These are phyloP conservation scores for Mycteria americana DNA, from an alignment of 2,797 vertebrate species.

Conservation along the genomic window DNA sequence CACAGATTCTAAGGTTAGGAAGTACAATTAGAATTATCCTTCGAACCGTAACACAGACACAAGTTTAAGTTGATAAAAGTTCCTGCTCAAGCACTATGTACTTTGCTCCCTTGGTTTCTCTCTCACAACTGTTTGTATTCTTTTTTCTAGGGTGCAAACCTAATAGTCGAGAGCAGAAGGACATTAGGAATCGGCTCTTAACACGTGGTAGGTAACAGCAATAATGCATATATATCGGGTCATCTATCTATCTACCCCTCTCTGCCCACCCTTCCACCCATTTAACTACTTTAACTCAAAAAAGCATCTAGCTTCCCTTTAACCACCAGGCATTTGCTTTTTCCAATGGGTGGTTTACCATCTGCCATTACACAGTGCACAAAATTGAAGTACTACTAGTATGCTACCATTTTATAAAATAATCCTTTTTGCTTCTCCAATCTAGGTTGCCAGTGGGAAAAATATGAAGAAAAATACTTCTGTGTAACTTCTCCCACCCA, in stretches of 20 bases:
- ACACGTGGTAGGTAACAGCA: neutral
- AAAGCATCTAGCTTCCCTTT: neutral
- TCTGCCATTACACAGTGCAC: neutral
- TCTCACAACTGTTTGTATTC: neutral
- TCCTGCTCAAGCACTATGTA: neutral
- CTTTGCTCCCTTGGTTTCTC: neutral
- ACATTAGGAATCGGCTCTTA: slow-evolving; percentile 19
- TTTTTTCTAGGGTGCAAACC: slow-evolving; percentile 36
- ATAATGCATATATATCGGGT: accelerated
- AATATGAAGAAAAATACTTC: neutral
- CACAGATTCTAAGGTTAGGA: neutral
- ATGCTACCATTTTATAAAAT: neutral
- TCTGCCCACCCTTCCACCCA: neutral
- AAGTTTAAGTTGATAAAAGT: neutral
- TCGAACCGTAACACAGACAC: neutral
- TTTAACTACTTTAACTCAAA: neutral
- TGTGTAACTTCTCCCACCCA: neutral
- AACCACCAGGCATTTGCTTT: neutral
- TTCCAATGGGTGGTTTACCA: neutral
- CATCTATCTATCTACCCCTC: neutral
- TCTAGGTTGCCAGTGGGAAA: neutral
- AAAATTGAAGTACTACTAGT: neutral
- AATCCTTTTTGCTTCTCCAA: neutral
- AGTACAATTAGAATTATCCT: neutral
- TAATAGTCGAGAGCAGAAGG: slow-evolving; percentile 50